A percentile compares a stretch with the other conserved stretches of the same genome.
phyloP scores from a whole-genome alignment of 2,113 vertebrate species.

The Eulacestoma nigropectus region DNA sequence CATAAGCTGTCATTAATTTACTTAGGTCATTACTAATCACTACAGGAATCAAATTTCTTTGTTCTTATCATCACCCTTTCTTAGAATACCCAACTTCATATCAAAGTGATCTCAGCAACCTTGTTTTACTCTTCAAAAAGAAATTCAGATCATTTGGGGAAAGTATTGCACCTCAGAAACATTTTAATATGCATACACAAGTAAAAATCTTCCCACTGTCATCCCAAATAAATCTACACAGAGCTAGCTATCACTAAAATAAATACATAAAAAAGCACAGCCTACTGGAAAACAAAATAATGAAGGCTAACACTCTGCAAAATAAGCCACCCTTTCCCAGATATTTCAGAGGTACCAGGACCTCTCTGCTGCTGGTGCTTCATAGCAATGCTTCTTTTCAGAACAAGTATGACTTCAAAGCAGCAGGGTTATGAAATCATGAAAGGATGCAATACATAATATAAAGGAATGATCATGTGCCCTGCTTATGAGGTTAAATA shows the following conservation, averaged over 20 bases:
- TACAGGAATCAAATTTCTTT: not conserved
- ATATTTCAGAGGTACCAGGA: not conserved
- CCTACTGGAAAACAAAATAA: constrained; percentile 60
- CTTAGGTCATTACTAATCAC: not conserved
- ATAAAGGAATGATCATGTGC: constrained; percentile 75
- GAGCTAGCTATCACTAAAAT: constrained; percentile 24
- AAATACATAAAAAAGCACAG: not conserved
- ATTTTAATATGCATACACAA: not conserved
- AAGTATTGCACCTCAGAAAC: not conserved
- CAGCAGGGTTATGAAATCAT: constrained; percentile 71
- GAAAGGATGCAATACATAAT: constrained; percentile 69
- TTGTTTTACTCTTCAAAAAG: not conserved
- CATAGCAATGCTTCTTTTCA: constrained; percentile 52
- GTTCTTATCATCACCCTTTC: not conserved
- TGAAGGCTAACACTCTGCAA: constrained; percentile 47
- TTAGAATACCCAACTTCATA: not conserved
- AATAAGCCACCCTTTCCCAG: constrained; percentile 67
- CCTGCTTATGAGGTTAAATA: constrained; percentile 77
- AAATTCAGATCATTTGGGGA: not conserved
- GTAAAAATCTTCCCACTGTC: not conserved
- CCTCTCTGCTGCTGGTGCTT: constrained; percentile 47
- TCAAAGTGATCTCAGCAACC: not conserved
- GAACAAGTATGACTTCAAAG: constrained; percentile 69
- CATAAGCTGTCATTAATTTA: not conserved
- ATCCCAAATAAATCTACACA: not conserved